A percentile compares a stretch with the other conserved stretches of the same genome.
Evolutionary conservation across 2,797 vertebrate genomes (phyloP).

Genomic region (Margarornis squamiger): DNA sequence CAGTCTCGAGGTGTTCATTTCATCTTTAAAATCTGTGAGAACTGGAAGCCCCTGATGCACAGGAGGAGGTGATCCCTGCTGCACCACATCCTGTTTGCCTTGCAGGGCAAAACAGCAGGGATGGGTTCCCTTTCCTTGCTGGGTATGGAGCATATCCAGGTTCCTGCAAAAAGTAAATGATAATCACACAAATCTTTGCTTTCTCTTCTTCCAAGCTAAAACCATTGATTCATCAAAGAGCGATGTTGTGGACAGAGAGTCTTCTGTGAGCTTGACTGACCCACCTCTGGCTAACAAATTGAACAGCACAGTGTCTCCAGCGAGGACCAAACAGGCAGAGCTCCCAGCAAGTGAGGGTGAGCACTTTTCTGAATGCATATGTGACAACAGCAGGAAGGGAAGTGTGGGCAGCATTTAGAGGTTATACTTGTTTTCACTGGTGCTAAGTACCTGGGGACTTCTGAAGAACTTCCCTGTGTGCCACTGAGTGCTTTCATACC

Average conservation of each 20-base stretch:
- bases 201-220: constrained; percentile 51
- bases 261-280: not conserved
- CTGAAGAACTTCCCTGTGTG: not conserved
- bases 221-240: not conserved
- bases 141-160: fast-evolving
- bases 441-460: not conserved
- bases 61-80: not conserved
- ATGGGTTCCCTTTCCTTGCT: not conserved
- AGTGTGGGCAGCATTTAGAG: not conserved
- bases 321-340: not conserved
- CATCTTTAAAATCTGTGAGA: not conserved
- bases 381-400: not conserved
- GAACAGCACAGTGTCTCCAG: not conserved
- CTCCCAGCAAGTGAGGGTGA: constrained; percentile 21
- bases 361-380: not conserved
- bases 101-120: not conserved
- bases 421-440: not conserved
- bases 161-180: not conserved
- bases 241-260: not conserved
- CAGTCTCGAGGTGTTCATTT: not conserved
- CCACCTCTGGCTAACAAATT: not conserved
- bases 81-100: not conserved
- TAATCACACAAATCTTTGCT: not conserved
- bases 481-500: not conserved
- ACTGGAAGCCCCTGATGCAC: not conserved